Evolutionary conservation across 2,797 vertebrate species (phyloP).

Genomic region (Typhlichthys subterraneus): DNA sequence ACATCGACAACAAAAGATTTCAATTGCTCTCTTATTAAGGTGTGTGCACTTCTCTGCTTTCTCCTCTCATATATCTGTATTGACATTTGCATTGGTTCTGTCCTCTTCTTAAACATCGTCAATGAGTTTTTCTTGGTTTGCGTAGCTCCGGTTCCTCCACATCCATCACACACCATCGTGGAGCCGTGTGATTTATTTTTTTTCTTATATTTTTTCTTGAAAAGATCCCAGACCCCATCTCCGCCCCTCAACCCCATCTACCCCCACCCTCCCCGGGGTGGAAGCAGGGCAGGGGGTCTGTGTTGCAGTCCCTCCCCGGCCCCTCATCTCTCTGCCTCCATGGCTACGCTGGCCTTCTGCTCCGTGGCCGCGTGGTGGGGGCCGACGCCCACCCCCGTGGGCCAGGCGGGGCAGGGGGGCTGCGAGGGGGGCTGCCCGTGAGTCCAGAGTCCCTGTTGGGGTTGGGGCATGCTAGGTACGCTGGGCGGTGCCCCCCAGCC

Average conservation of each 20-base stretch:
- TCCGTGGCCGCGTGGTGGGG: constrained; percentile 83
- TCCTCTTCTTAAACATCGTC: constrained; percentile 73
- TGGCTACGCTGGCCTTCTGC: constrained; percentile 92
- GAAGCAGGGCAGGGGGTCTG: constrained; percentile 7
- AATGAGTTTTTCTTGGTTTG: constrained; percentile 76
- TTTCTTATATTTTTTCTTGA: constrained; percentile 13
- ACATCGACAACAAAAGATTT: constrained; percentile 57
- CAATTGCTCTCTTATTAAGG: constrained; percentile 76
- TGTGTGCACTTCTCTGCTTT: constrained; percentile 55
- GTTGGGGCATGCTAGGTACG: constrained; percentile 77
- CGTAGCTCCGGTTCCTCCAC: constrained; percentile 53
- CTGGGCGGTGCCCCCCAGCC: constrained; percentile 74
- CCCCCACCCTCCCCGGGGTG: background rate
- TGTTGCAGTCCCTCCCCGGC: constrained; percentile 58
- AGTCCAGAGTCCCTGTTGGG: constrained; percentile 87
- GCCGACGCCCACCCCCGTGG: constrained; percentile 78
- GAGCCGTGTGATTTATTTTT: background rate
- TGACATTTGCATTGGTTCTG: constrained; percentile 77
- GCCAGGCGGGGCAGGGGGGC: constrained; percentile 83
- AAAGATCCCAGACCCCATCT: constrained; percentile 42
- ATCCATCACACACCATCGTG: constrained; percentile 18
- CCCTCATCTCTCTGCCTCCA: constrained; percentile 98
- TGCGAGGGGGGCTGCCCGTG: constrained; percentile 78
- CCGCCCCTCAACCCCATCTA: constrained; percentile 6
- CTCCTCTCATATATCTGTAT: constrained; percentile 44